Conservation (phyloP, 2,888 invertebrate genomes). For the Agapostemon virescens region DNA sequence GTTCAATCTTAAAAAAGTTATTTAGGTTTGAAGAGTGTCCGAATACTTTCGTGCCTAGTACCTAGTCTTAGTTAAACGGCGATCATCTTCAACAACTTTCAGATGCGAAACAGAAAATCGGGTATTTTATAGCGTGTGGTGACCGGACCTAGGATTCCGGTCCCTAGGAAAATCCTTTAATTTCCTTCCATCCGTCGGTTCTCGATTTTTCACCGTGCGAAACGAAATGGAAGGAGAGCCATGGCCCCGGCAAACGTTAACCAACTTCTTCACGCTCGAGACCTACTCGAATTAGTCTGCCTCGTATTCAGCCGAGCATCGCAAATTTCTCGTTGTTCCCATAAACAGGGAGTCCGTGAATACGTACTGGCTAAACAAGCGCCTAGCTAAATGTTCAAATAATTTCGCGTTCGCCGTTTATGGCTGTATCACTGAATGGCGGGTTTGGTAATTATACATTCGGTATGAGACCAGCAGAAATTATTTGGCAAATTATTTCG, state of each 20-base stretch:
- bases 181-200: conserved; percentile 17
- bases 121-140: background rate
- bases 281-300: conserved; percentile 9
- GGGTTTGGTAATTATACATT: conserved; percentile 19
- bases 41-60: too few relatives aligned
- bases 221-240: background rate
- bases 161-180: conserved; percentile 19
- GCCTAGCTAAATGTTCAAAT: conserved; percentile 12
- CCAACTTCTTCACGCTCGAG: background rate
- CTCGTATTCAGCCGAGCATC: conserved; percentile 32
- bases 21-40: too few relatives aligned
- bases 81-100: conserved; percentile 39
- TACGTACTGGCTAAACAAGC: conserved; percentile 11
- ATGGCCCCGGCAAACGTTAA: background rate
- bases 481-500: conserved; percentile 12
- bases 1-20: too few relatives aligned
- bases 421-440: background rate
- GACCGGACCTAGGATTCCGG: background rate
- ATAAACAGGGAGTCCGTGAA: conserved; percentile 32
- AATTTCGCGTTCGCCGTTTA: conserved; percentile 36
- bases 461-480: background rate
- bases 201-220: conserved; percentile 17
- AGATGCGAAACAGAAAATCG: conserved; percentile 36
- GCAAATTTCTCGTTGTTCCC: conserved; percentile 29
- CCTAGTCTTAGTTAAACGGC: too few relatives aligned